These are phyloP conservation scores for Phenganax marumi DNA, from an alignment of 92 coral and sea anemone genomes.

Conservation along the genomic window DNA sequence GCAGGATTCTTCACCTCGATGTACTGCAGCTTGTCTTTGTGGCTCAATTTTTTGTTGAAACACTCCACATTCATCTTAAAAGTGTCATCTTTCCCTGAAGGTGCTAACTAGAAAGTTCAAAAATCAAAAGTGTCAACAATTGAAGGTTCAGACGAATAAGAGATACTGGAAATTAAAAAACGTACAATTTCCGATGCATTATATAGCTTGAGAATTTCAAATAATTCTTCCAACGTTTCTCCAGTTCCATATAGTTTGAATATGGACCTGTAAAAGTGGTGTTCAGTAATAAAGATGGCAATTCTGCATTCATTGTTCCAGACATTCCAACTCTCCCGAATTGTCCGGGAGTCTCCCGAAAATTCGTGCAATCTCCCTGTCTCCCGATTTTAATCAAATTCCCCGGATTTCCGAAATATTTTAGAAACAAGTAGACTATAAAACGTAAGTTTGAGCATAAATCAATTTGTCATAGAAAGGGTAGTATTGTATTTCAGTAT, in stretches of 20 bases:
- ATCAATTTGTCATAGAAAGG: no score
- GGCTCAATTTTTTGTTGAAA: slow-evolving; percentile 80
- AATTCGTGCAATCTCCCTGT: no score
- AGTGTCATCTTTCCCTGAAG: slow-evolving; percentile 52
- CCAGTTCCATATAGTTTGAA: slow-evolving; percentile 80
- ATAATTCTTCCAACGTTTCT: slow-evolving; percentile 53
- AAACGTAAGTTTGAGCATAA: no score
- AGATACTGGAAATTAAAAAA: background rate
- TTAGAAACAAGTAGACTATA: no score
- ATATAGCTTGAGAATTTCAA: slow-evolving; percentile 54
- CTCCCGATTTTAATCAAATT: no score
- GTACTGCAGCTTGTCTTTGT: slow-evolving; percentile 53
- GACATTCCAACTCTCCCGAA: no score
- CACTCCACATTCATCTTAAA: slow-evolving; percentile 82
- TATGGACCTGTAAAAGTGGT: slow-evolving; percentile 55
- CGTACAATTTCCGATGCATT: slow-evolving; percentile 63
- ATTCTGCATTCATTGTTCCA: no score
- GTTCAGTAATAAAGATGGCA: background rate
- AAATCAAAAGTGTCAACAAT: background rate
- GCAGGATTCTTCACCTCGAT: slow-evolving; percentile 40
- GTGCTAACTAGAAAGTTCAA: slow-evolving; percentile 48
- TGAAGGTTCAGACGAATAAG: background rate
- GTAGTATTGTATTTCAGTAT: no score
- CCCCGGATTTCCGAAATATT: no score
- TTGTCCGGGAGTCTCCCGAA: no score